These are phyloP conservation scores for Brachyalestes nurse DNA, from an alignment of 2,797 vertebrate genomes.

Conservation along the genomic window DNA sequence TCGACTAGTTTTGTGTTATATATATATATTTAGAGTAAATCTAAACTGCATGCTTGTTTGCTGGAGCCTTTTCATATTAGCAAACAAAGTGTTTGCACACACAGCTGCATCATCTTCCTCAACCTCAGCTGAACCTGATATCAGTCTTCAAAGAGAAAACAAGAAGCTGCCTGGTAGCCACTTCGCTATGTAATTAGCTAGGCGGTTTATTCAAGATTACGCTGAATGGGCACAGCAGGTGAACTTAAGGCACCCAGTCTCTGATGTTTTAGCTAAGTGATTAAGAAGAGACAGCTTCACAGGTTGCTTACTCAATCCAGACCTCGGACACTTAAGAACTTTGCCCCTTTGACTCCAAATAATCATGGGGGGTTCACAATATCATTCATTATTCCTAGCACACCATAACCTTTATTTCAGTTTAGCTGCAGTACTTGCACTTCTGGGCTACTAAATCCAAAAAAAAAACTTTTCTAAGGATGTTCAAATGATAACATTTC, in stretches of 20 bases:
- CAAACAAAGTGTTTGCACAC: background rate
- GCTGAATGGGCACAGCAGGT: slow-evolving; percentile 4
- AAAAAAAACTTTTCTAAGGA: too few relatives aligned
- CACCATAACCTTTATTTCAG: background rate
- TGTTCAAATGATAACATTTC: too few relatives aligned
- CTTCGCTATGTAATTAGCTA: slow-evolving; percentile 19
- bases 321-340: background rate
- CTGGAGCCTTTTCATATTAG: background rate
- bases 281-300: background rate
- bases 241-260: background rate
- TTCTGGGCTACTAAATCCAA: too few relatives aligned
- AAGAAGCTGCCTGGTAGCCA: slow-evolving; percentile 10
- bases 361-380: background rate
- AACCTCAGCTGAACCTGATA: background rate
- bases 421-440: background rate
- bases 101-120: slow-evolving; percentile 6
- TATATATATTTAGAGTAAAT: too few relatives aligned
- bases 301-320: background rate
- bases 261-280: background rate
- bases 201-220: background rate
- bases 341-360: background rate
- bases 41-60: background rate
- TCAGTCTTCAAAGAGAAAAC: background rate
- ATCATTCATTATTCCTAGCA: background rate
- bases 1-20: too few relatives aligned